Percentiles rank a stretch among this genome's conserved stretches.
These are phyloP conservation scores for Cuculus canorus DNA, from an alignment of 2,797 vertebrate species.

Conservation along the genomic window DNA sequence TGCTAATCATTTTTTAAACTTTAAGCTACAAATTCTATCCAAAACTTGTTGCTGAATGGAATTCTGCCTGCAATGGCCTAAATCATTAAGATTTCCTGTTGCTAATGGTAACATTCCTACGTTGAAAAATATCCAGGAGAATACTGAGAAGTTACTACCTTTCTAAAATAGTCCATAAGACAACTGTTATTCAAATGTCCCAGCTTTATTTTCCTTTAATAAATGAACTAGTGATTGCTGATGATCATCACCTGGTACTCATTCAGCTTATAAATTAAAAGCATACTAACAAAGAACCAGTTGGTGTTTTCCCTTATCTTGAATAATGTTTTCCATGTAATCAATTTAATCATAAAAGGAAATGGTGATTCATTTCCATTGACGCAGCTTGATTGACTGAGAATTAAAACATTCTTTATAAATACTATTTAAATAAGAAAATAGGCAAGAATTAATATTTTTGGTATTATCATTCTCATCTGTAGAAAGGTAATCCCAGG, in stretches of 20 bases:
- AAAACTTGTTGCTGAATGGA: background rate
- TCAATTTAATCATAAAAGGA: background rate
- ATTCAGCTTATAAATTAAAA: background rate
- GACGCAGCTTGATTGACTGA: background rate
- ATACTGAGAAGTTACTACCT: background rate
- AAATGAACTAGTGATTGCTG: background rate
- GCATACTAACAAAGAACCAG: background rate
- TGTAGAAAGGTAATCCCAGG: background rate
- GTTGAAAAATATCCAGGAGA: background rate
- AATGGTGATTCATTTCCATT: background rate
- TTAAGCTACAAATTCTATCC: background rate
- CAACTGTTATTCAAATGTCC: background rate
- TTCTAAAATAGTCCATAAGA: background rate
- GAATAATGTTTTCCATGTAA: background rate
- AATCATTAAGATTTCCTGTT: background rate
- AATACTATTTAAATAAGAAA: background rate
- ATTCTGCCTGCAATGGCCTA: background rate
- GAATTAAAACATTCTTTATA: background rate
- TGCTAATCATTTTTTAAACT: background rate
- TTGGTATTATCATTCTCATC: background rate
- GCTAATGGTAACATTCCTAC: background rate
- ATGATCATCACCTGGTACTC: background rate
- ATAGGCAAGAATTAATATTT: background rate
- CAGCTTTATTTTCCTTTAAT: background rate
- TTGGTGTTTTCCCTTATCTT: background rate